These are phyloP conservation scores for Acleris holmiana DNA, from an alignment of 2,888 invertebrate genomes.

Conservation along the genomic window DNA sequence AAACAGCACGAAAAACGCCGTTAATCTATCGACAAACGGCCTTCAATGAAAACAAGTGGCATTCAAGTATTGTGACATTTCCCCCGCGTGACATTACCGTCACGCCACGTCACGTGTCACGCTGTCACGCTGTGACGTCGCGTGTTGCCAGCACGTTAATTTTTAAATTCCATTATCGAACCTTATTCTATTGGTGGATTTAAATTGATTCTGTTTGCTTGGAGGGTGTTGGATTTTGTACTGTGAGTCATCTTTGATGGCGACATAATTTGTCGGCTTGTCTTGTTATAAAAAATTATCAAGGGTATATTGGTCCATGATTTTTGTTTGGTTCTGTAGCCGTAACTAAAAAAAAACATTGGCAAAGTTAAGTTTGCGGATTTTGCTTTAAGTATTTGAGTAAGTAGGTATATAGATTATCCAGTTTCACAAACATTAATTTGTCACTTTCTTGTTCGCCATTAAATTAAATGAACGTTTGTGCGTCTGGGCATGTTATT, in stretches of 20 bases:
- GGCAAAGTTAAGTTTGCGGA: too few relatives aligned
- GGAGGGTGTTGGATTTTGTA: conserved; percentile 36
- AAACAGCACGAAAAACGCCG: too few relatives aligned
- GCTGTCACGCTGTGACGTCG: conserved; percentile 63
- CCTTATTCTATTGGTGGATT: conserved; percentile 52
- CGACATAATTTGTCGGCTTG: conserved; percentile 11
- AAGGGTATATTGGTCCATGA: too few relatives aligned
- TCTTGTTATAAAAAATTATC: not conserved
- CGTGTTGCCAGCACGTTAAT: conserved; percentile 64
- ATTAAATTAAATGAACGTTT: too few relatives aligned
- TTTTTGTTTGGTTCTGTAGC: too few relatives aligned
- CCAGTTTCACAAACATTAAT: too few relatives aligned
- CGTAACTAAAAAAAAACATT: too few relatives aligned
- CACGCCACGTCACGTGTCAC: conserved; percentile 56
- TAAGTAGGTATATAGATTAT: too few relatives aligned
- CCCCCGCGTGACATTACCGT: conserved; percentile 48
- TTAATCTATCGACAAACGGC: too few relatives aligned
- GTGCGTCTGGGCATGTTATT: too few relatives aligned
- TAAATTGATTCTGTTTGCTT: conserved; percentile 50
- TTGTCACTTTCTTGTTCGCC: too few relatives aligned
- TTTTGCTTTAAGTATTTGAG: too few relatives aligned
- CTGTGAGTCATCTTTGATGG: conserved; percentile 26
- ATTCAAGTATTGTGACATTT: conserved; percentile 59
- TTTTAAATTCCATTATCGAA: conserved; percentile 76
- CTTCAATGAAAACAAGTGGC: conserved; percentile 1